A percentile compares a stretch with the other conserved stretches of the same genome.
phyloP scores from a whole-genome alignment of 2,113 vertebrate genomes.

The Pseudopipra pipra region DNA sequence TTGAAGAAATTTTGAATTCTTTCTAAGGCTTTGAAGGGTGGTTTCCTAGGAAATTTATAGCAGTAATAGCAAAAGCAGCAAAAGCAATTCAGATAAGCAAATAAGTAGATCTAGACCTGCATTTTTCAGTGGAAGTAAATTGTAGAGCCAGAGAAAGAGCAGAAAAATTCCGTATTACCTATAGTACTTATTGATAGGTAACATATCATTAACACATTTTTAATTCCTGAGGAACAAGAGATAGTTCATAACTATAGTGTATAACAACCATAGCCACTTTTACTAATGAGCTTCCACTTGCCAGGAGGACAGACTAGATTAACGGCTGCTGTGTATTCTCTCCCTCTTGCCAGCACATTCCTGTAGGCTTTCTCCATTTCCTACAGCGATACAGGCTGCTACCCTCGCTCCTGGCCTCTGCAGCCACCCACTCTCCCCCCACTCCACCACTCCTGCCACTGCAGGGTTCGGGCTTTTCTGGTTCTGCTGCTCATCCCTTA shows the following conservation, averaged over 20 bases:
- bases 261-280: background rate
- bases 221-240: background rate
- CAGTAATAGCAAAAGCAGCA: background rate
- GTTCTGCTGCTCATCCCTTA: background rate
- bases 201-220: background rate
- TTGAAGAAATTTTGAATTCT: constrained; percentile 36
- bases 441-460: fast-evolving
- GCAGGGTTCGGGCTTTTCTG: fast-evolving
- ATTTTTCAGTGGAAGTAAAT: background rate
- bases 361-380: background rate
- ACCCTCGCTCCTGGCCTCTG: background rate
- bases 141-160: background rate
- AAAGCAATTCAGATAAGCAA: constrained; percentile 35
- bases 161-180: background rate
- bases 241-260: background rate
- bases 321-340: background rate
- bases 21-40: background rate
- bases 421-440: background rate
- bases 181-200: background rate
- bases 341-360: background rate
- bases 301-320: background rate
- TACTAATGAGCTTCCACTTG: background rate
- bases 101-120: background rate
- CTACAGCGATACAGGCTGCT: background rate
- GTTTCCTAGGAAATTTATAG: constrained; percentile 44